Conservation (phyloP, 2,797 vertebrate species). For the Lepidocolaptes lacrymiger region DNA sequence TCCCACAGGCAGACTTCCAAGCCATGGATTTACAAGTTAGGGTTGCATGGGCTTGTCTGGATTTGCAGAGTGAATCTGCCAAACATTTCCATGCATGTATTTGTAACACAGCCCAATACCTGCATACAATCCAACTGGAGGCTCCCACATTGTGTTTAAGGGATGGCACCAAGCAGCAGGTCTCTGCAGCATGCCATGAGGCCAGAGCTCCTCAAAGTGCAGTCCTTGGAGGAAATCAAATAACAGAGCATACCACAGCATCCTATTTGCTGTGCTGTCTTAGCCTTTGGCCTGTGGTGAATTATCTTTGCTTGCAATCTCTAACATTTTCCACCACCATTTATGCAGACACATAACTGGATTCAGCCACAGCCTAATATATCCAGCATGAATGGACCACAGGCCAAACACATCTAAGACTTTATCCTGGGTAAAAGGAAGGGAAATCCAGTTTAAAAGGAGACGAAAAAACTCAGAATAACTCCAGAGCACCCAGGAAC, state of each 20-base stretch:
- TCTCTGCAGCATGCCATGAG: neutral
- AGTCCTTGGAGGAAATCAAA: neutral
- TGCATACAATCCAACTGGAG: neutral
- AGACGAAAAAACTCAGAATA: neutral
- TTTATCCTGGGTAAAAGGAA: neutral
- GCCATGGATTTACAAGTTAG: neutral
- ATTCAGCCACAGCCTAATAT: neutral
- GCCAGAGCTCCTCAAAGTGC: conserved; percentile 2
- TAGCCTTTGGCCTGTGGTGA: neutral
- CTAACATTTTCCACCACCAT: conserved; percentile 1
- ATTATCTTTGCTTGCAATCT: neutral
- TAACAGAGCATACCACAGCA: conserved; percentile 10
- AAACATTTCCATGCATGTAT: neutral
- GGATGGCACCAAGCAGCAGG: conserved; percentile 19
- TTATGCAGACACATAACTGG: neutral
- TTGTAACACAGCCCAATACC: neutral
- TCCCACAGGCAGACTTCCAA: conserved; percentile 18
- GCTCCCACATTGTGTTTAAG: neutral
- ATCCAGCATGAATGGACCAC: neutral
- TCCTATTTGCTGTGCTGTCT: neutral
- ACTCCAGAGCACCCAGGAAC: neutral
- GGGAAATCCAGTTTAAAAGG: neutral
- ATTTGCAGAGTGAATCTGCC: conserved; percentile 19
- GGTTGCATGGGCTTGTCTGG: conserved; percentile 15
- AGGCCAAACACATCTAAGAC: neutral